These are phyloP conservation scores for Brachyistius frenatus DNA, from an alignment of 2,113 vertebrate genomes.

Conservation along the genomic window DNA sequence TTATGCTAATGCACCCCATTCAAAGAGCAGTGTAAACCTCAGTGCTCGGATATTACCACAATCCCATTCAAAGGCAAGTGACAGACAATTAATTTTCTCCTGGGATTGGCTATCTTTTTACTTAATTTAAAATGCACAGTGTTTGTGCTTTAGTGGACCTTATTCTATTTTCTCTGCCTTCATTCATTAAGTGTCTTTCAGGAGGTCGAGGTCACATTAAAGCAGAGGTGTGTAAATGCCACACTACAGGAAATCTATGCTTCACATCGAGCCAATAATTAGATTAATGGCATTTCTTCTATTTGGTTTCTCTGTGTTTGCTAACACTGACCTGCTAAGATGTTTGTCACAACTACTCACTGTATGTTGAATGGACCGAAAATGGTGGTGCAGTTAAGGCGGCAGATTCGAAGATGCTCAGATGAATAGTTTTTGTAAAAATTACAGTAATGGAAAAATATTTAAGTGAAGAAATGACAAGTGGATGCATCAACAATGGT, in stretches of 20 bases:
- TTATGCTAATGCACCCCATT: slow-evolving; percentile 68
- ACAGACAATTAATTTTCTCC: slow-evolving; percentile 35
- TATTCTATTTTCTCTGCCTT: slow-evolving; percentile 3
- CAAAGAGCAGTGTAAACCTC: slow-evolving; percentile 22
- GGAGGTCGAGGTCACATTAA: not conserved
- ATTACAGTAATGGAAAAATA: too few relatives aligned
- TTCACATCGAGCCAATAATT: not conserved
- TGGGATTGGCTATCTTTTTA: slow-evolving; percentile 19
- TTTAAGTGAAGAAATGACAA: too few relatives aligned
- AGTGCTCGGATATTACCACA: slow-evolving; percentile 10
- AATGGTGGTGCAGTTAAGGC: too few relatives aligned
- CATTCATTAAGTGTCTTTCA: not conserved
- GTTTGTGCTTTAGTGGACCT: not conserved
- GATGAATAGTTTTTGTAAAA: too few relatives aligned
- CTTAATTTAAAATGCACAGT: not conserved
- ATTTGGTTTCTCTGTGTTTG: not conserved
- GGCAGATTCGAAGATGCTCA: too few relatives aligned
- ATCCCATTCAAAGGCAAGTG: slow-evolving; percentile 29
- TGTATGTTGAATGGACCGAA: too few relatives aligned
- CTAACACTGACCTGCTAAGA: not conserved
- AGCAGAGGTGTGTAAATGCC: not conserved
- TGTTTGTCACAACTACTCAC: not conserved
- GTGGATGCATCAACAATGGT: too few relatives aligned
- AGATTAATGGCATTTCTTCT: not conserved
- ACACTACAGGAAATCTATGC: not conserved